phyloP scores from a whole-genome alignment of 2,888 invertebrate genomes.

The Hydraecia micacea region DNA sequence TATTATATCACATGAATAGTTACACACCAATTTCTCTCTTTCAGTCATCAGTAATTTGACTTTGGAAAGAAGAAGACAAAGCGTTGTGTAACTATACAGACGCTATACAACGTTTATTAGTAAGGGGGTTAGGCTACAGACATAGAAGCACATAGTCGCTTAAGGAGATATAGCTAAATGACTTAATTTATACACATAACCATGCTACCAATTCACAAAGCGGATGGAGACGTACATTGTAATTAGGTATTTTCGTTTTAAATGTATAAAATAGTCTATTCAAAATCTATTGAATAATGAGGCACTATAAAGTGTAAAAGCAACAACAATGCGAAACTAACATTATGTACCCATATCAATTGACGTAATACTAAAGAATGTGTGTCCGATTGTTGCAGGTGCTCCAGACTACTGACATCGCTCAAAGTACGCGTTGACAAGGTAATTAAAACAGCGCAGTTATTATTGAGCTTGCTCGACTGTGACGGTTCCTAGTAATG shows the following conservation, averaged over 20 bases:
- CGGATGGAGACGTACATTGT: not conserved
- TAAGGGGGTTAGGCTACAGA: constrained; percentile 14
- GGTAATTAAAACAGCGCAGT: constrained; percentile 78
- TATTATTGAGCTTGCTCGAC: constrained; percentile 62
- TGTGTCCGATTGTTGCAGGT: constrained; percentile 77
- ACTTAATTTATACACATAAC: constrained; percentile 11
- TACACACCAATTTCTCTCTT: no score
- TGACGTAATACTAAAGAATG: constrained; percentile 65
- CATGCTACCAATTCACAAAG: constrained; percentile 8
- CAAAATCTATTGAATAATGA: constrained; percentile 4
- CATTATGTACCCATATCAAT: constrained; percentile 16
- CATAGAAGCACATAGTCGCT: constrained; percentile 20
- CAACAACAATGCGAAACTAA: not conserved
- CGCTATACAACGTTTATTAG: no score
- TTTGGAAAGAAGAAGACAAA: no score
- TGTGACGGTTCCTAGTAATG: constrained; percentile 67
- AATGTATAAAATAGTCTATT: not conserved
- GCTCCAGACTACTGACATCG: constrained; percentile 66
- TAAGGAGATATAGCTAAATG: constrained; percentile 29
- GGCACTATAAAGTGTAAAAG: not conserved
- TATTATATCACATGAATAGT: no score
- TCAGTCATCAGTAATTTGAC: no score
- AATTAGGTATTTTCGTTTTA: not conserved
- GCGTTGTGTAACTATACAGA: no score
- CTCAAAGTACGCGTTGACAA: constrained; percentile 71